Evolutionary conservation across 2,888 invertebrate genomes (phyloP).

Genomic region (Desoria tigrina): DNA sequence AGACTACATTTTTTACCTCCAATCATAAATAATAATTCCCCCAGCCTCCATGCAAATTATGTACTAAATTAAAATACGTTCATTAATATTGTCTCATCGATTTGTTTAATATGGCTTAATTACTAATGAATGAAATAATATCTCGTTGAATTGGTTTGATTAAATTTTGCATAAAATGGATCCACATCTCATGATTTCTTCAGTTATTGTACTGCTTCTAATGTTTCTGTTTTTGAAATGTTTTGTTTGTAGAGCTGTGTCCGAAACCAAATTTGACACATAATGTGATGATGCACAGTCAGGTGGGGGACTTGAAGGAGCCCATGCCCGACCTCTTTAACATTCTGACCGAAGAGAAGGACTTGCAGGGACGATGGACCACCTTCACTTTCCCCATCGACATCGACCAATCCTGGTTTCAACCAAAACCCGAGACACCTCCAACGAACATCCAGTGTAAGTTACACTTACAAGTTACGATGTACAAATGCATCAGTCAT

Average conservation of each 20-base stretch:
- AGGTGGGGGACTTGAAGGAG: slow-evolving; percentile 79
- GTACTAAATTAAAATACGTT: no score
- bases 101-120: no score
- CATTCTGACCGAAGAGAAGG: slow-evolving; percentile 76
- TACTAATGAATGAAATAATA: no score
- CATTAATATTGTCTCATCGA: no score
- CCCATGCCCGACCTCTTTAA: slow-evolving; percentile 81
- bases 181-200: no score
- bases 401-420: slow-evolving; percentile 53
- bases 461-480: neutral
- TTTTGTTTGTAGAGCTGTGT: slow-evolving; percentile 74
- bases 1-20: no score
- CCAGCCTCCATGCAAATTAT: no score
- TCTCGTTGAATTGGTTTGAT: no score
- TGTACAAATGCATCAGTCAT: neutral
- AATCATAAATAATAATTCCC: no score
- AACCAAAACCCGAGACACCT: slow-evolving; percentile 49
- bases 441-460: slow-evolving; percentile 7
- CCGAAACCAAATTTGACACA: slow-evolving; percentile 79
- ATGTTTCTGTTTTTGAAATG: no score
- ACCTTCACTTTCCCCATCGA: slow-evolving; percentile 70
- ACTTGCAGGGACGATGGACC: slow-evolving; percentile 77
- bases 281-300: slow-evolving; percentile 75
- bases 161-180: no score
- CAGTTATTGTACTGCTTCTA: no score